A percentile compares a stretch with the other conserved stretches of the same genome.
Evolutionary conservation across 2,113 vertebrate genomes (phyloP).

Genomic region (human): GRCh38 chr11:78283501-78284000

Average conservation of each 20-base stretch:
- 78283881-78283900: background rate
- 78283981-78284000: background rate
- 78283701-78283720: background rate
- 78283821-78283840: background rate
- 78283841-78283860: background rate
- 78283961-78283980: background rate
- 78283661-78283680: background rate
- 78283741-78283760: constrained; percentile 1
- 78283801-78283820: background rate
- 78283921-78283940: background rate
- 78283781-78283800: background rate
- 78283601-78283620: background rate
- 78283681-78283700: background rate
- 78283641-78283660: background rate
- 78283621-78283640: background rate
- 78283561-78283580: background rate
- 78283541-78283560: background rate
- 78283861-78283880: background rate
- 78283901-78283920: background rate
- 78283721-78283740: background rate
- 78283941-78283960: background rate
- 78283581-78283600: background rate
- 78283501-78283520: background rate
- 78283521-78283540: background rate
- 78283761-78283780: background rate